A percentile compares a stretch with the other conserved stretches of the same genome.
Conservation (phyloP, 2,888 invertebrate genomes). For the Aphodius sticticus region DNA sequence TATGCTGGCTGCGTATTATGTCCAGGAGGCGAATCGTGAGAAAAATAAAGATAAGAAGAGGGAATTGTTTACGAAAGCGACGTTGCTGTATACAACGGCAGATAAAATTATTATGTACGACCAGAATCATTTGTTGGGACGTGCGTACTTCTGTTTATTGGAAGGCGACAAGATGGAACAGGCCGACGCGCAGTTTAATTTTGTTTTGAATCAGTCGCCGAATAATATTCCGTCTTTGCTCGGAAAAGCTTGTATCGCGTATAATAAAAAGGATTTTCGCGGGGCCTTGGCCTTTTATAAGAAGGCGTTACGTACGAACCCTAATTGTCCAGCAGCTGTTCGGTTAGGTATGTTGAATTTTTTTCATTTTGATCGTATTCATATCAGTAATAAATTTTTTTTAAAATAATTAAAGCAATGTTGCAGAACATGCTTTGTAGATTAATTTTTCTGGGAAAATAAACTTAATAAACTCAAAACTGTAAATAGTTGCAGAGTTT, state of each 20-base stretch:
- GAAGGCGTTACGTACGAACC: conserved; percentile 95
- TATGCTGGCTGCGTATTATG: conserved; percentile 98
- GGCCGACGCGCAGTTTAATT: conserved; percentile 99
- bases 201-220: conserved; percentile 93
- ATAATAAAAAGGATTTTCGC: conserved; percentile 95
- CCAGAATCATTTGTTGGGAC: conserved; percentile 96
- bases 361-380: background rate
- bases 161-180: conserved; percentile 99
- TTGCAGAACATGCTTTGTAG: too few species aligned
- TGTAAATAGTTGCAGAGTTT: too few species aligned
- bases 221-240: conserved; percentile 96
- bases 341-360: conserved; percentile 66
- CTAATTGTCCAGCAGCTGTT: conserved; percentile 95
- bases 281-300: conserved; percentile 97
- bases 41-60: conserved; percentile 94
- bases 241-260: conserved; percentile 99
- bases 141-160: conserved; percentile 96
- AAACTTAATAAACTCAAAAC: too few species aligned
- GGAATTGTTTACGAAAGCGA: conserved; percentile 95
- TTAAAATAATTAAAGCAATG: too few species aligned
- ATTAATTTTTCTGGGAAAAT: too few species aligned
- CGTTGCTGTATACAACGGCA: conserved; percentile 95
- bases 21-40: conserved; percentile 94
- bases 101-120: conserved; percentile 99
- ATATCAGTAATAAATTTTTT: background rate